These are phyloP conservation scores for Agapornis canus DNA, from an alignment of 2,797 vertebrate species.

Conservation along the genomic window DNA sequence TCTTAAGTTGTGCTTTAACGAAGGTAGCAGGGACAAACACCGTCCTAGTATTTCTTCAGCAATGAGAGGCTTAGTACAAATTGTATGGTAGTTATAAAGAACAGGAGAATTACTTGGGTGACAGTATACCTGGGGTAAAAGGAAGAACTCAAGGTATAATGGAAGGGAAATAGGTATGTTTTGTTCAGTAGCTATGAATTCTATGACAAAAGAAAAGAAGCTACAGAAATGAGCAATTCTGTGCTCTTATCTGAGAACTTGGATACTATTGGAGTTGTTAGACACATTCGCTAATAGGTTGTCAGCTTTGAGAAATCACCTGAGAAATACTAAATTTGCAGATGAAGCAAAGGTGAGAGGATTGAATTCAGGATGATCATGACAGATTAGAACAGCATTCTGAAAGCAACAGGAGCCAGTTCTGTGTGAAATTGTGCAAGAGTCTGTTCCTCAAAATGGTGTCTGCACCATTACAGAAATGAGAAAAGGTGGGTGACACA, in stretches of 20 bases:
- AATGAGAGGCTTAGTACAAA: neutral
- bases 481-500: neutral
- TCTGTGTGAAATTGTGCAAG: neutral
- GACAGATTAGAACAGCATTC: slow-evolving; percentile 2
- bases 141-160: neutral
- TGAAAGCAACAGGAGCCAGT: neutral
- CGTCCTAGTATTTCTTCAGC: neutral
- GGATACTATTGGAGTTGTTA: neutral
- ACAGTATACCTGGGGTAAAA: no score
- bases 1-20: neutral
- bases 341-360: slow-evolving; percentile 1
- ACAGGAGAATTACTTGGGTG: neutral
- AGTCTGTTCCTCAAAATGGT: neutral
- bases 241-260: neutral
- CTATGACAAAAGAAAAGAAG: neutral
- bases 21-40: neutral
- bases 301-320: slow-evolving; percentile 7
- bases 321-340: slow-evolving; percentile 12
- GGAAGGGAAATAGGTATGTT: neutral
- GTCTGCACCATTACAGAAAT: neutral
- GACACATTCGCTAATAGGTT: neutral
- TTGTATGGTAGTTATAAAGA: neutral
- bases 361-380: neutral
- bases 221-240: neutral
- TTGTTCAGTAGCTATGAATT: neutral